Percentiles rank a stretch among this genome's conserved stretches.
These are phyloP conservation scores for Psammodynastes pulverulentus DNA, from an alignment of 2,113 vertebrate species.

Conservation along the genomic window DNA sequence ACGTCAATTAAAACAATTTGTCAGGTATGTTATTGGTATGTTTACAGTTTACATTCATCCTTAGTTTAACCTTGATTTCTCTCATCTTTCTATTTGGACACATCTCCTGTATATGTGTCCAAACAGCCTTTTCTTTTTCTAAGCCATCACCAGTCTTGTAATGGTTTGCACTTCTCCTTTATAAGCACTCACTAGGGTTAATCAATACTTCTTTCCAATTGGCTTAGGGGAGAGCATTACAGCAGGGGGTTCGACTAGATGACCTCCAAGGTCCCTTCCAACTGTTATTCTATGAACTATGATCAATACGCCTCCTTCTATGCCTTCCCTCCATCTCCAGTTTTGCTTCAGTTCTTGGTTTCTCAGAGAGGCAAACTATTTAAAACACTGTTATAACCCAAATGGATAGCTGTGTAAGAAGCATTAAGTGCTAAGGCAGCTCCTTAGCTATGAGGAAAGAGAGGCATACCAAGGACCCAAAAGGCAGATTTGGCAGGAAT, in stretches of 20 bases:
- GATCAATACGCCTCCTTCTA: too few relatives aligned
- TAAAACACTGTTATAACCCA: background rate
- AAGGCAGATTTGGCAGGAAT: background rate
- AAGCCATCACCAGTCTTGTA: background rate
- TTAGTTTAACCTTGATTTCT: background rate
- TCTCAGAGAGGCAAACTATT: background rate
- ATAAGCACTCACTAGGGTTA: background rate
- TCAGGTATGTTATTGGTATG: background rate
- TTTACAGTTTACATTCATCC: background rate
- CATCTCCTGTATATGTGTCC: background rate
- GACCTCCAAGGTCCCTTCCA: too few relatives aligned
- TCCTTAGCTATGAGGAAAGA: background rate
- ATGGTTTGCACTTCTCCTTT: background rate
- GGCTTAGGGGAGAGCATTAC: background rate
- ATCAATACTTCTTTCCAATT: background rate
- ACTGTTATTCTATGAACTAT: too few relatives aligned
- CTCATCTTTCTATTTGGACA: background rate
- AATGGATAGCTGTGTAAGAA: background rate
- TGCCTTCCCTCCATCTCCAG: background rate
- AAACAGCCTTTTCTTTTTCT: background rate
- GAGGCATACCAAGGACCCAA: background rate
- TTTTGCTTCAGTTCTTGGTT: background rate
- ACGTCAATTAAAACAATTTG: too few relatives aligned
- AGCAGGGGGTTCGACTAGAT: too few relatives aligned
- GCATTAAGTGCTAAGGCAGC: background rate